Conservation (phyloP, 2,113 vertebrate species). For the Mobula birostris region DNA sequence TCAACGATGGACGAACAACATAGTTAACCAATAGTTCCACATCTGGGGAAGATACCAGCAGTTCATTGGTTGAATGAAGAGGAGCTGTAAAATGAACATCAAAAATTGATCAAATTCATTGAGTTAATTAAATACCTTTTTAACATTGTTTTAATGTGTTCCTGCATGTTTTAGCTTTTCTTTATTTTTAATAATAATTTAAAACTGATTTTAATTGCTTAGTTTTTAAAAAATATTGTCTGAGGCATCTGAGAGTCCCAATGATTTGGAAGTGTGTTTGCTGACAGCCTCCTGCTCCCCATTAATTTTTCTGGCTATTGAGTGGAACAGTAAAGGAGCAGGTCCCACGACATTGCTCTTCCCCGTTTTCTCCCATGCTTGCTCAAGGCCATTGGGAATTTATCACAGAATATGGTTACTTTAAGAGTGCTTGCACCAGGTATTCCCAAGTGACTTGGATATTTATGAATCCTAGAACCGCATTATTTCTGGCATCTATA, state of each 20-base stretch:
- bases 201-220: no score
- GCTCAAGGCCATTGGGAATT: not conserved
- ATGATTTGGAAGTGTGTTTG: no score
- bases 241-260: no score
- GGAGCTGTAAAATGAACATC: no score
- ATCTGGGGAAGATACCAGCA: no score
- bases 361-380: not conserved
- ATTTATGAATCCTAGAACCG: not conserved
- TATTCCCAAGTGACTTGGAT: not conserved
- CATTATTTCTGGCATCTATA: not conserved
- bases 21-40: not conserved
- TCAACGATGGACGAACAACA: not conserved
- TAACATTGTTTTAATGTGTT: no score
- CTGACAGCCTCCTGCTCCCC: not conserved
- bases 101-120: no score
- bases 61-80: no score
- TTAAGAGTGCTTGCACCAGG: not conserved
- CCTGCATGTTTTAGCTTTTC: no score
- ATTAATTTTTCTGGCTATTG: not conserved
- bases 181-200: no score
- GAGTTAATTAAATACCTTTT: no score
- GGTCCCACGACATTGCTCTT: not conserved
- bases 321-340: not conserved
- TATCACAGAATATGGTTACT: not conserved
- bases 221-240: no score